Evolutionary conservation across 2,797 vertebrate genomes (phyloP).

Genomic region (Taenioides sp.): DNA sequence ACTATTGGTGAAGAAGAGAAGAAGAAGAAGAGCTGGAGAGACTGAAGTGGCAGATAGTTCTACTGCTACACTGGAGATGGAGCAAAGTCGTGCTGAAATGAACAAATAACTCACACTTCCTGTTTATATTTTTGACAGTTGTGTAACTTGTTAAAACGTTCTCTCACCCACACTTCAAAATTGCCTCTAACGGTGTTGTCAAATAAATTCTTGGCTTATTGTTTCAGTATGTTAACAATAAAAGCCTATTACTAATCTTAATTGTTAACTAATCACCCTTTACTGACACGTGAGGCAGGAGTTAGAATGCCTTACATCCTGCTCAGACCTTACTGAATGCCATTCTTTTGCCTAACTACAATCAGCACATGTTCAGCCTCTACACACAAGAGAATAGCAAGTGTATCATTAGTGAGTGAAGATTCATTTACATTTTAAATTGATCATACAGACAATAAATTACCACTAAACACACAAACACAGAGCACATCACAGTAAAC

Average conservation of each 20-base stretch:
- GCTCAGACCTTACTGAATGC: too few relatives aligned
- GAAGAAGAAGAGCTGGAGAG: background rate
- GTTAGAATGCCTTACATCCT: background rate
- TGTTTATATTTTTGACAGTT: too few relatives aligned
- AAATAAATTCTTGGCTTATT: too few relatives aligned
- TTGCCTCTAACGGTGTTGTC: too few relatives aligned
- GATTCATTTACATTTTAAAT: conserved; percentile 29
- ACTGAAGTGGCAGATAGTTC: background rate
- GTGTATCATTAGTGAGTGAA: conserved; percentile 15
- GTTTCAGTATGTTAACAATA: too few relatives aligned
- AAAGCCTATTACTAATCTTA: too few relatives aligned
- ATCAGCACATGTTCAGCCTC: background rate
- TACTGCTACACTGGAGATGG: background rate
- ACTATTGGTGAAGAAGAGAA: background rate
- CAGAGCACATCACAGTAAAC: conserved; percentile 27
- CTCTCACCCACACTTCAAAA: too few relatives aligned
- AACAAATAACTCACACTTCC: too few relatives aligned
- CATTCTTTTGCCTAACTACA: background rate
- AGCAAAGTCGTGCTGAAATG: too few relatives aligned
- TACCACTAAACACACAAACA: conserved; percentile 17
- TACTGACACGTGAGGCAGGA: too few relatives aligned
- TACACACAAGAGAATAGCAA: conserved; percentile 8
- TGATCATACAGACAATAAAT: conserved; percentile 23
- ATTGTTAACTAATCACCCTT: too few relatives aligned
- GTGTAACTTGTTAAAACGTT: too few relatives aligned